phyloP scores from a whole-genome alignment of 2,888 invertebrate genomes.

The Agapostemon virescens region DNA sequence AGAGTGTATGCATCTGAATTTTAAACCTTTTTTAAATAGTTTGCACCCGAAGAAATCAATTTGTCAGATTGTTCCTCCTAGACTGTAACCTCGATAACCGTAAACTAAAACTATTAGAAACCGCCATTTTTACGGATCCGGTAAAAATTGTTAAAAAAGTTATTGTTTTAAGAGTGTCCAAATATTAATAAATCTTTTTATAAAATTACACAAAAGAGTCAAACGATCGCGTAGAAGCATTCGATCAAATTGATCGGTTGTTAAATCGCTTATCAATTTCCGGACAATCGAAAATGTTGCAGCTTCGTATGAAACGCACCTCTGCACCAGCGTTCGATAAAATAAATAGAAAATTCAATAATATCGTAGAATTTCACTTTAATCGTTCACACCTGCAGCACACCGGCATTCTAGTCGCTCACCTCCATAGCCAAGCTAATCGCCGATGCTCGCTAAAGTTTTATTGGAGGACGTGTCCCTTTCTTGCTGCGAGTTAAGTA shows the following conservation, averaged over 20 bases:
- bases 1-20: no score
- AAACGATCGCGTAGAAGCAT: neutral
- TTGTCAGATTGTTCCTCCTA: no score
- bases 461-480: constrained; percentile 13
- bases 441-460: constrained; percentile 11
- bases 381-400: constrained; percentile 34
- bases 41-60: no score
- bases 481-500: constrained; percentile 10
- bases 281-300: neutral
- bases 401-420: constrained; percentile 14
- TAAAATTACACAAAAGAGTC: neutral
- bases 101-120: no score
- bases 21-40: no score
- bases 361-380: constrained; percentile 23
- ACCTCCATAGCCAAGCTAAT: constrained; percentile 6
- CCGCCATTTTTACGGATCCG: no score
- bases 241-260: neutral
- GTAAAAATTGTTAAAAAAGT: no score
- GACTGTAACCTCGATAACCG: no score
- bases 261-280: neutral
- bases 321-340: neutral
- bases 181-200: no score
- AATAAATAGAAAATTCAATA: constrained; percentile 20
- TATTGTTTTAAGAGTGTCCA: no score
- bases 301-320: neutral